These are phyloP conservation scores for Eutrigla gurnardus DNA, from an alignment of 2,797 vertebrate species.

Conservation along the genomic window DNA sequence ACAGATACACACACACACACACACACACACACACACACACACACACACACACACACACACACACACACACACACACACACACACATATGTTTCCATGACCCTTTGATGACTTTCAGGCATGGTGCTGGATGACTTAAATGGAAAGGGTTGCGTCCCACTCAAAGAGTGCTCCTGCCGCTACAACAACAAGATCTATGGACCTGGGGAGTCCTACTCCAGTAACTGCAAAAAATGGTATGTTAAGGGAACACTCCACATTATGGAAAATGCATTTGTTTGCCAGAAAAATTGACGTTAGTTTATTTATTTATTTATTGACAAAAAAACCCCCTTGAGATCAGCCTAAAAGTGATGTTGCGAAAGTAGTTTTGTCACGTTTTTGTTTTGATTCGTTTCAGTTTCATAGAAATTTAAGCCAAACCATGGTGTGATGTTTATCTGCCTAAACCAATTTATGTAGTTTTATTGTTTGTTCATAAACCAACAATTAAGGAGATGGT, in stretches of 20 bases:
- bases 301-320: not conserved
- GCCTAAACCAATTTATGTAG: too few species aligned
- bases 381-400: too few species aligned
- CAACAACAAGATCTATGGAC: conserved; percentile 66
- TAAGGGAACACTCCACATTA: not conserved
- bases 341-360: too few species aligned
- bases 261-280: not conserved
- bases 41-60: conserved; percentile 1
- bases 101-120: conserved; percentile 59
- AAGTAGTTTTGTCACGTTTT: too few species aligned
- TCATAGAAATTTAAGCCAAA: too few species aligned
- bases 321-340: too few species aligned
- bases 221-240: conserved; percentile 77
- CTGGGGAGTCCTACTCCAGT: conserved; percentile 69
- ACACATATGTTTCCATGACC: not conserved
- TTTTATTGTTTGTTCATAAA: too few species aligned
- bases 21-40: not conserved
- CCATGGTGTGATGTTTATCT: too few species aligned
- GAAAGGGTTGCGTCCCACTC: conserved; percentile 69
- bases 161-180: conserved; percentile 74
- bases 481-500: too few species aligned
- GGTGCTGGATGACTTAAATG: conserved; percentile 76
- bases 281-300: not conserved
- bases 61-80: not conserved
- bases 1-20: not conserved